Base-by-base conservation (phyloP, 2,113 vertebrate species). In the Phrynosoma blainvillii region DNA sequence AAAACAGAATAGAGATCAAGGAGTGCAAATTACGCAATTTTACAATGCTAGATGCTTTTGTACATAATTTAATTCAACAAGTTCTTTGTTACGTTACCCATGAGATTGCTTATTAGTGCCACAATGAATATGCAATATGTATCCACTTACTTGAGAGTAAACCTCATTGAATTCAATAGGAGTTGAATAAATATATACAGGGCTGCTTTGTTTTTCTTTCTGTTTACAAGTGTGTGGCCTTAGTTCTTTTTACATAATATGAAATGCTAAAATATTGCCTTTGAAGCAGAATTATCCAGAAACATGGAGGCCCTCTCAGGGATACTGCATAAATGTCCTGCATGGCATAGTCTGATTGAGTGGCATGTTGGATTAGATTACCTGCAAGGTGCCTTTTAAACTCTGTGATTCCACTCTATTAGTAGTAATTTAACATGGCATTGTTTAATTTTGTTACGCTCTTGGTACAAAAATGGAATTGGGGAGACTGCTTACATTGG, bases 1-100 rank as follows among this genome's bases (percentile, higher is more conserved):
- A 82, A 82, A 91, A 71, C 81, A 79, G 87, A 89, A 52, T 88
- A 92, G 78, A 94, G 92, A 93, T 36, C 32, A 87, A 56, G 6
- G 82, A 70, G 52, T 74, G 79, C 83, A 87, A 92, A 93, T 91
- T 88, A 82, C 0, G 0, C 70, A 82, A 66, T 90, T 93, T 54
- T 76, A 32, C 13, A 32, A 81, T 65, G n/a, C n/a, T 80, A 21
- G 79, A 80, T 62, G 52, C 18, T 59, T 80, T 79, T 56, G 75
- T 77, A 47, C 75, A 47, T 47, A 42, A 77, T 47, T 77, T 47
- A 77, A 77, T 47, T 77, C 40, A 47, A 47, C 75, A 47, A 47
- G 9, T 27, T 47, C 18, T 76, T 77, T n/a, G n/a, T 73, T 11
- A 25, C 11, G 75, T 11, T 42, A 40, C 21, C 40, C 76, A 76